Conservation (phyloP, 2,797 vertebrate species). For the Dendrocincla tyrannina region DNA sequence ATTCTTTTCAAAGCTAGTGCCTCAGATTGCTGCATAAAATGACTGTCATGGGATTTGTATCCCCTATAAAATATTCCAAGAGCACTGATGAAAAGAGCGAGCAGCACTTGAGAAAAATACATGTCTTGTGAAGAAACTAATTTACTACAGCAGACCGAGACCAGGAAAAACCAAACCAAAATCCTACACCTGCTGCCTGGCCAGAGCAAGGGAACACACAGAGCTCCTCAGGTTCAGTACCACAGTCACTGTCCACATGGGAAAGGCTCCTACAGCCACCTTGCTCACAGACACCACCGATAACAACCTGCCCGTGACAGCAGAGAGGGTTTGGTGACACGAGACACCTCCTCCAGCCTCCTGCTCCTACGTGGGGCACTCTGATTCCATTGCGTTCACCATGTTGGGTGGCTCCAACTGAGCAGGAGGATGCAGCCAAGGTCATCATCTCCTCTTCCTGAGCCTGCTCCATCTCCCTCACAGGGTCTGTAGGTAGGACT, state of each 20-base stretch:
- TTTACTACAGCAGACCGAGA: background rate
- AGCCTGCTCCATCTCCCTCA: background rate
- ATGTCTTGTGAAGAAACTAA: rapidly evolving
- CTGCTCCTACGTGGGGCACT: rapidly evolving
- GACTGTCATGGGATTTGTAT: rapidly evolving
- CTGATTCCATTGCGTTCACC: background rate
- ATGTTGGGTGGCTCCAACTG: rapidly evolving
- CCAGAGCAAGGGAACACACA: background rate
- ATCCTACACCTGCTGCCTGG: no score
- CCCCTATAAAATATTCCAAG: background rate
- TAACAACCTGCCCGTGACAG: background rate
- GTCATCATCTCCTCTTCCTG: no score
- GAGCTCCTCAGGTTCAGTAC: rapidly evolving
- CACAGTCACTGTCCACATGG: rapidly evolving
- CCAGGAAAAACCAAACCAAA: background rate
- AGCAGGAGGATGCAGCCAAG: rapidly evolving
- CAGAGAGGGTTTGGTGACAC: background rate
- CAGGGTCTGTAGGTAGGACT: rapidly evolving
- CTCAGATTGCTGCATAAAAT: background rate
- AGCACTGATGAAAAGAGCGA: background rate
- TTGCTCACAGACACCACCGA: rapidly evolving
- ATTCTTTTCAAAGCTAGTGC: background rate
- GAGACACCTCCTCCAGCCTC: rapidly evolving
- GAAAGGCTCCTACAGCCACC: background rate
- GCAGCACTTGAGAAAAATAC: background rate